Percentiles rank a stretch among this genome's conserved stretches.
These are phyloP conservation scores for Amphilophus citrinellus DNA, from an alignment of 2,113 vertebrate genomes.

Conservation along the genomic window DNA sequence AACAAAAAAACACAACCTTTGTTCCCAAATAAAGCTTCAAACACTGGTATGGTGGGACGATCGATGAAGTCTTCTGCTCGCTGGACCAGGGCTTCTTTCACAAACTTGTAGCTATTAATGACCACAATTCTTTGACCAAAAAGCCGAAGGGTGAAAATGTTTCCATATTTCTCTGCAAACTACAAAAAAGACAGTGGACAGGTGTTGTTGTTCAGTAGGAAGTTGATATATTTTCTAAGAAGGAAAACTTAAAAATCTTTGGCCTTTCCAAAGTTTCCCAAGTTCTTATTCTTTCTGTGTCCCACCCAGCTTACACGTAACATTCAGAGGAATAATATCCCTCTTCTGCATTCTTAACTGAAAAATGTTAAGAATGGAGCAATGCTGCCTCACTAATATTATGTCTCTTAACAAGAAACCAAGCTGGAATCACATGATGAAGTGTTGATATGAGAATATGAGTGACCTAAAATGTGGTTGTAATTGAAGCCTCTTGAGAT, in stretches of 20 bases:
- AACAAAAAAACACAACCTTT: not conserved
- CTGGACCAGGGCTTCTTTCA: not conserved
- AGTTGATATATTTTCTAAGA: too few species aligned
- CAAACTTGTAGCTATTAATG: slow-evolving; percentile 8
- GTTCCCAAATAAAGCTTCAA: not conserved
- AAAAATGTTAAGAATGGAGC: too few species aligned
- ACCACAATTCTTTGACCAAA: not conserved
- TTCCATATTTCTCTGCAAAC: slow-evolving; percentile 11
- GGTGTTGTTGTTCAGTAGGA: too few species aligned
- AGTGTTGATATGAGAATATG: not conserved
- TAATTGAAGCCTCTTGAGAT: not conserved
- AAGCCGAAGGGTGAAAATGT: not conserved
- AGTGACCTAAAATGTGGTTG: not conserved
- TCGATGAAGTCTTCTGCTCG: not conserved
- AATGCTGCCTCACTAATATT: too few species aligned
- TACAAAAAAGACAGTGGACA: too few species aligned
- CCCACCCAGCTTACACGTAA: too few species aligned
- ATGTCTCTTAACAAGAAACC: not conserved
- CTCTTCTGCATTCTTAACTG: too few species aligned
- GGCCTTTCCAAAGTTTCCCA: too few species aligned
- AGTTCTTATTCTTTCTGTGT: too few species aligned
- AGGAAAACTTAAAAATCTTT: too few species aligned
- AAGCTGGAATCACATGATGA: not conserved
- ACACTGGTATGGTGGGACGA: not conserved
- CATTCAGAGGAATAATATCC: too few species aligned